Conservation (phyloP, 2,113 vertebrate species). For the Pagrus major region DNA sequence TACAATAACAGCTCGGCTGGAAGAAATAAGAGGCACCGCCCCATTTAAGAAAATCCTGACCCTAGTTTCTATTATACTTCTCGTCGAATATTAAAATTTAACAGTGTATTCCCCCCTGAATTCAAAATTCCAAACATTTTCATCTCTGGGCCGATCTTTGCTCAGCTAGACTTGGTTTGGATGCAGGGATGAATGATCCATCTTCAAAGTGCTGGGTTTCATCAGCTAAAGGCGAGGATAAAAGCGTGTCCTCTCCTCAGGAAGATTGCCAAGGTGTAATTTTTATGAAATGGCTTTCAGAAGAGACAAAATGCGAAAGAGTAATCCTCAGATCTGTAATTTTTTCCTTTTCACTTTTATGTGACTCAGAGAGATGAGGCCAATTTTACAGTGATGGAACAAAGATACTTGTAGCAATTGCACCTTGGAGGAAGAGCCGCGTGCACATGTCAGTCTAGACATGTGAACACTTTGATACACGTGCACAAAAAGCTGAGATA, state of each 20-base stretch:
- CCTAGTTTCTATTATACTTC: slow-evolving; percentile 49
- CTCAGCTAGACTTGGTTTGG: slow-evolving; percentile 17
- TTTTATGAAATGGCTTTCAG: slow-evolving; percentile 62
- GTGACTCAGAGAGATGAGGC: slow-evolving; percentile 53
- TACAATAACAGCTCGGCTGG: slow-evolving; percentile 60
- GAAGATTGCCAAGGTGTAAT: slow-evolving; percentile 58
- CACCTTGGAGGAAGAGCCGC: background rate
- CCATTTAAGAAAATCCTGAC: slow-evolving; percentile 38
- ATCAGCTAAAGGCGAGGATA: slow-evolving; percentile 44
- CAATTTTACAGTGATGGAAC: slow-evolving; percentile 54
- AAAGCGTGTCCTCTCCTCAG: slow-evolving; percentile 55
- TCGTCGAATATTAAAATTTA: slow-evolving; percentile 24
- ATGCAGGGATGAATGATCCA: slow-evolving; percentile 46
- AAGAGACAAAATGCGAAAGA: slow-evolving; percentile 53
- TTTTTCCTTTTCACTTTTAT: slow-evolving; percentile 39
- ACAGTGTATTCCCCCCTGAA: slow-evolving; percentile 17
- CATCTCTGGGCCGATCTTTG: slow-evolving; percentile 12
- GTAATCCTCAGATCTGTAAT: slow-evolving; percentile 43
- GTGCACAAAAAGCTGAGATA: background rate
- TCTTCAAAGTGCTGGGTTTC: slow-evolving; percentile 59
- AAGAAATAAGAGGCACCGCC: slow-evolving; percentile 26
- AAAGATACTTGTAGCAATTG: slow-evolving; percentile 41
- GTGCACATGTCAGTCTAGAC: background rate
- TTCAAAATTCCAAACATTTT: slow-evolving; percentile 32
- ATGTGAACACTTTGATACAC: background rate